Evolutionary conservation across 2,113 vertebrate genomes (phyloP).

Genomic region (Corapipo altera): DNA sequence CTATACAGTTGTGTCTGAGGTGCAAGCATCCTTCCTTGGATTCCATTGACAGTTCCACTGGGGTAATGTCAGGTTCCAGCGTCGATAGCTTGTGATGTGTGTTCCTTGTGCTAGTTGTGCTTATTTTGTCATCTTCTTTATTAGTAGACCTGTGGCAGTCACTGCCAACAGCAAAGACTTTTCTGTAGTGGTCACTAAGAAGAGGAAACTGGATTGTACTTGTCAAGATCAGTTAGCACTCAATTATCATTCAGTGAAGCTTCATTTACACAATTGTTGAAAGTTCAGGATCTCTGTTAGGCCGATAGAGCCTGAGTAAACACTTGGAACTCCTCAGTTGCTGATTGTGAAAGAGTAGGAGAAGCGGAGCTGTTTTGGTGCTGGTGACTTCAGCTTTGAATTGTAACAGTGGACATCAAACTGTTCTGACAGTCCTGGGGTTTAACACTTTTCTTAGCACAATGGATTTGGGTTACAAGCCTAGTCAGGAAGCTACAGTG

Average conservation of each 20-base stretch:
- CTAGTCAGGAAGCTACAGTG: not conserved
- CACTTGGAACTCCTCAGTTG: not conserved
- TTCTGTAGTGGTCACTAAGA: not conserved
- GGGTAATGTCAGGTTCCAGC: not conserved
- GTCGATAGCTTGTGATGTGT: not conserved
- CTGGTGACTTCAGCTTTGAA: not conserved
- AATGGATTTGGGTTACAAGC: not conserved
- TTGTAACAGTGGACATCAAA: not conserved
- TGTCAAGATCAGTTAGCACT: constrained; percentile 42
- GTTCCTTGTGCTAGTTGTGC: not conserved
- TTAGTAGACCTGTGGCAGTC: not conserved
- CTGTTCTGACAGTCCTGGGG: not conserved
- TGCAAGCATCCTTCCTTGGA: not conserved
- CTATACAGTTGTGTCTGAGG: not conserved
- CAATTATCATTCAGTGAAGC: constrained; percentile 7
- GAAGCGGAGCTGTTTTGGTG: not conserved
- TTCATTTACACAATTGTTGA: not conserved
- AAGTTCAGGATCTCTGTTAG: not conserved
- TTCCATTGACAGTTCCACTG: not conserved
- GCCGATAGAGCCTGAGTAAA: not conserved
- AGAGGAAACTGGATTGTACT: not conserved
- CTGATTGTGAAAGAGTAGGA: not conserved
- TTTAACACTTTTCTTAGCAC: not conserved
- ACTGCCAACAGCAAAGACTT: not conserved
- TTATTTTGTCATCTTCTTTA: not conserved